Evolutionary conservation across 1,140 invertebrate species (phyloP).

Genomic region (Panagrolaimus sp.): DNA sequence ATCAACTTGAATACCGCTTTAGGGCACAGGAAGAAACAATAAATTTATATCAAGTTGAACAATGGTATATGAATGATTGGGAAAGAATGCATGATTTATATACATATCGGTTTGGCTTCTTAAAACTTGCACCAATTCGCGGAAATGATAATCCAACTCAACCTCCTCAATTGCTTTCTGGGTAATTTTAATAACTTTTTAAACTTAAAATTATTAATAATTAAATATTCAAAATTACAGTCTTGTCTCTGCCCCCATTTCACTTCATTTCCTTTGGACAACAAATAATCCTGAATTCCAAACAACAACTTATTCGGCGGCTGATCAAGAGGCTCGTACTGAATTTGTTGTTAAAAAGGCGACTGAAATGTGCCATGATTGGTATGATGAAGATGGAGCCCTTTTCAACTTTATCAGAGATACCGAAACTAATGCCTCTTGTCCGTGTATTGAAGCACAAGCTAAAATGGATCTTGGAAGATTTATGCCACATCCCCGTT

Average conservation of each 20-base stretch:
- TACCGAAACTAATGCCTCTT: constrained; percentile 57
- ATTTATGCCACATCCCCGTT: constrained; percentile 59
- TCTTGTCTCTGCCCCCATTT: constrained; percentile 56
- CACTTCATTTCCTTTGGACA: constrained; percentile 56
- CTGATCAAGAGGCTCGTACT: constrained; percentile 28
- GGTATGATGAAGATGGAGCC: constrained; percentile 44
- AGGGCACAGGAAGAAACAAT: constrained; percentile 55
- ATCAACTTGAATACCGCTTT: constrained; percentile 53
- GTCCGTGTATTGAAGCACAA: constrained; percentile 54
- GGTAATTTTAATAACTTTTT: constrained; percentile 27
- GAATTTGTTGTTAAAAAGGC: constrained; percentile 53
- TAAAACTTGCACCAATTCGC: constrained; percentile 54
- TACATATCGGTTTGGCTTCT: constrained; percentile 53
- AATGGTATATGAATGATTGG: constrained; percentile 58
- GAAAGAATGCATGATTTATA: constrained; percentile 55
- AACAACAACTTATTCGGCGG: neutral
- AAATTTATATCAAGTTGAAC: constrained; percentile 53
- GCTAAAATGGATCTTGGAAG: constrained; percentile 52
- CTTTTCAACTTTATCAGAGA: constrained; percentile 56
- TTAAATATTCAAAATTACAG: constrained; percentile 33
- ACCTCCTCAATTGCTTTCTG: constrained; percentile 43
- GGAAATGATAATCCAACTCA: constrained; percentile 44
- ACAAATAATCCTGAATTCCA: constrained; percentile 48
- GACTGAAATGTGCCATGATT: constrained; percentile 57
- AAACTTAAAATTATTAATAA: neutral